Evolutionary conservation across 2,113 vertebrate species (phyloP).

Genomic region (Oriolus oriolus): DNA sequence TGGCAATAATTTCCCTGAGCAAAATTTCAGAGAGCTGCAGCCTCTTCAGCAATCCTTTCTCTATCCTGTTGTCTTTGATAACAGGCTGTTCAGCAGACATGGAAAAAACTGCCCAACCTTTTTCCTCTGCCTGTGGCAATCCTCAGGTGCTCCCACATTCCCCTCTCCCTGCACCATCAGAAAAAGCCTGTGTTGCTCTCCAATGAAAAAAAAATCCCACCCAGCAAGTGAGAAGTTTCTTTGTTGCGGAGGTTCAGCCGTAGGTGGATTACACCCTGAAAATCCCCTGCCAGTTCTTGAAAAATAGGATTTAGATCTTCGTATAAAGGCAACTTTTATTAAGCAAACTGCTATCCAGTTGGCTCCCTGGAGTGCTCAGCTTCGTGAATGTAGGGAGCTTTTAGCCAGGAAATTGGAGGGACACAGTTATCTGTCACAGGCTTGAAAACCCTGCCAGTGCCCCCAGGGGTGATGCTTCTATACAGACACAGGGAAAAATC

Average conservation of each 20-base stretch:
- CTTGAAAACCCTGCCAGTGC: not conserved
- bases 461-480: not conserved
- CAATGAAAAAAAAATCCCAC: not conserved
- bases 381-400: slow-evolving; percentile 35
- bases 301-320: slow-evolving; percentile 62
- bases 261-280: slow-evolving; percentile 51
- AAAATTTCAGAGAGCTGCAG: not conserved
- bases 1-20: not conserved
- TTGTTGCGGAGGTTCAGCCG: not conserved
- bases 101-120: not conserved
- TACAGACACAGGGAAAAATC: not conserved
- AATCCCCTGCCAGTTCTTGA: slow-evolving; percentile 48
- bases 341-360: slow-evolving; percentile 19
- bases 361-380: slow-evolving; percentile 27
- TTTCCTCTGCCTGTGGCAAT: not conserved
- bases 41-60: not conserved
- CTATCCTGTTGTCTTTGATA: not conserved
- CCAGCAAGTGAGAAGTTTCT: not conserved
- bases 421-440: slow-evolving; percentile 17
- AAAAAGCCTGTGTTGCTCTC: not conserved
- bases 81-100: not conserved
- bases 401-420: slow-evolving; percentile 54
- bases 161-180: not conserved
- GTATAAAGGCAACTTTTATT: slow-evolving; percentile 62
- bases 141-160: not conserved